Evolutionary conservation across 2,888 invertebrate genomes (phyloP).

Genomic region (Aproaerema taeniolella): DNA sequence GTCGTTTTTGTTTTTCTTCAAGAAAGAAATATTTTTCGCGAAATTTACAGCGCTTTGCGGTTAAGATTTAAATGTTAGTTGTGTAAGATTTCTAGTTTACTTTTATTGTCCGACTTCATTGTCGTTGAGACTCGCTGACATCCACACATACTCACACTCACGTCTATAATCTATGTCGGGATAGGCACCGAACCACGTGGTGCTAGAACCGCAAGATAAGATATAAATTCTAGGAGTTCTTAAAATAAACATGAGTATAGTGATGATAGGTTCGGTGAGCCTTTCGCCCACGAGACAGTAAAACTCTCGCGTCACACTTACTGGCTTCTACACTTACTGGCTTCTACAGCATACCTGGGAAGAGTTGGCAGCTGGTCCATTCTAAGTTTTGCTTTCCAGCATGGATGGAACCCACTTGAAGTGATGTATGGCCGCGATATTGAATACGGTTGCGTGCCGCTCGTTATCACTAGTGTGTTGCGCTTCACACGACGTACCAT

Average conservation of each 20-base stretch:
- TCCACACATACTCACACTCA: no score
- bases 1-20: conserved; percentile 66
- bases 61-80: conserved; percentile 1
- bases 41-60: conserved; percentile 51
- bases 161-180: no score
- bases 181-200: no score
- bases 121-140: conserved; percentile 32
- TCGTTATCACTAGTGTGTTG: not conserved
- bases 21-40: conserved; percentile 60
- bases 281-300: conserved; percentile 12
- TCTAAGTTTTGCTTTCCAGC: no score
- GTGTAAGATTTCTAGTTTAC: conserved; percentile 19
- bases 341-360: no score
- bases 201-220: no score
- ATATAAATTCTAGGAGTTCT: no score
- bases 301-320: no score
- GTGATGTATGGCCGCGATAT: conserved; percentile 15
- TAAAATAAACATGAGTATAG: no score
- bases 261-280: no score
- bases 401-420: conserved; percentile 4
- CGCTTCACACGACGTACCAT: not conserved
- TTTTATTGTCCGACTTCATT: conserved; percentile 41
- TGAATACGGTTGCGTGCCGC: not conserved
- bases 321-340: no score
- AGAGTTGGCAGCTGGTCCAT: no score